These are phyloP conservation scores for Calliphora vomitoria DNA, from an alignment of 2,888 invertebrate species.

Conservation along the genomic window DNA sequence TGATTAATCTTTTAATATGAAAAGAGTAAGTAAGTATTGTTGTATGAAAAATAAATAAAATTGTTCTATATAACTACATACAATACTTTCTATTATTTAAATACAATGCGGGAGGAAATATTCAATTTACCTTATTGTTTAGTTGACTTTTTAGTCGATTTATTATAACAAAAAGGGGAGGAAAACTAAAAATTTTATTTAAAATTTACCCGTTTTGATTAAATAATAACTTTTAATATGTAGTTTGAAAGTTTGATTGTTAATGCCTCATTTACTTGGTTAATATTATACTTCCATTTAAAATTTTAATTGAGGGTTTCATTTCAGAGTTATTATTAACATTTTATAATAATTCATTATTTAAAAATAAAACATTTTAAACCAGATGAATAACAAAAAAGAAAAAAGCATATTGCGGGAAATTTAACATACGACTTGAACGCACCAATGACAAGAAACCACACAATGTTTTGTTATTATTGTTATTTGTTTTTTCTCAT, in stretches of 20 bases:
- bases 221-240: too few species aligned
- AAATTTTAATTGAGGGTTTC: neutral
- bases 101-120: conserved; percentile 26
- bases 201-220: too few species aligned
- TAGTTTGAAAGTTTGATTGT: too few species aligned
- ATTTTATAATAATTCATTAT: too few species aligned
- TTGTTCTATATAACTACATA: neutral
- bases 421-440: conserved; percentile 79
- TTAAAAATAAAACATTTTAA: neutral
- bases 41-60: neutral
- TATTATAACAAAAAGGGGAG: neutral
- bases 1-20: neutral
- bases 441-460: conserved; percentile 82
- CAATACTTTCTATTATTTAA: neutral
- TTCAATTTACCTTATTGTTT: conserved; percentile 15
- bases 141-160: neutral
- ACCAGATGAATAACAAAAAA: neutral
- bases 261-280: too few species aligned
- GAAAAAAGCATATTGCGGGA: conserved; percentile 15
- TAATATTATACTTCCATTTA: too few species aligned
- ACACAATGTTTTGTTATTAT: conserved; percentile 75
- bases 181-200: neutral
- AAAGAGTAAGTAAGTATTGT: neutral
- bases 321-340: neutral
- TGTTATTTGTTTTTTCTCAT: neutral